Conservation (phyloP, 2,113 vertebrate species). For the Aix galericulata region DNA sequence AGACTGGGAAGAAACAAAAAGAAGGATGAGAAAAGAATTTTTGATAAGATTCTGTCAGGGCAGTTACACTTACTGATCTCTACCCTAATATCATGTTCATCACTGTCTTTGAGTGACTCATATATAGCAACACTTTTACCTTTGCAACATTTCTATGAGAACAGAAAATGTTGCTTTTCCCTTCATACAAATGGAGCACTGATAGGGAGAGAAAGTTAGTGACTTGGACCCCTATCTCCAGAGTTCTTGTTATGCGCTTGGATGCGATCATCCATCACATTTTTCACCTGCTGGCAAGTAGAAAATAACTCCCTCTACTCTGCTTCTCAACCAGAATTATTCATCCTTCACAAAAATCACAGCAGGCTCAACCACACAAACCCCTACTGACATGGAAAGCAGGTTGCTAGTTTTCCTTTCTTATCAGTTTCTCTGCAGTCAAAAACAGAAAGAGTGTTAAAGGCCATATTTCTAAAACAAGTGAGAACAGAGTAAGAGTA, state of each 20-base stretch:
- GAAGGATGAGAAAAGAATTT: not conserved
- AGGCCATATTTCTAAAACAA: not conserved
- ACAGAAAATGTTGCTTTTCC: not conserved
- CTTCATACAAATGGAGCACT: not conserved
- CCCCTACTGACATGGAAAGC: not conserved
- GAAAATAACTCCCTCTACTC: slow-evolving; percentile 34
- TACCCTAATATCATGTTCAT: not conserved
- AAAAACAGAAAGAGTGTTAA: not conserved
- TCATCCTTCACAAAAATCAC: not conserved
- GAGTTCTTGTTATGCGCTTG: slow-evolving; percentile 34
- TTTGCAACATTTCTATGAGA: not conserved
- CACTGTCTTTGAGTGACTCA: not conserved
- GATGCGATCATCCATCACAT: not conserved
- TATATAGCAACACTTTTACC: not conserved
- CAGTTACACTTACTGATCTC: not conserved
- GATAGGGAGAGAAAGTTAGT: not conserved
- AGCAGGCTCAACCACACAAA: slow-evolving; percentile 9
- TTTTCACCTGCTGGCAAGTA: slow-evolving; percentile 21
- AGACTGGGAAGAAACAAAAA: not conserved
- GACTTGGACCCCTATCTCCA: slow-evolving; percentile 8
- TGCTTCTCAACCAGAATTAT: slow-evolving; percentile 34
- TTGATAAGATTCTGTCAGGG: not conserved
- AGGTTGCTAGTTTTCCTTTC: not conserved
- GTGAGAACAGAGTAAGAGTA: not conserved
- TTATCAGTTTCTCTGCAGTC: not conserved